Evolutionary conservation across 2,797 vertebrate species (phyloP), one percentile per base, ranked within the genome.

Genomic region (Paguma larvata): DNA sequence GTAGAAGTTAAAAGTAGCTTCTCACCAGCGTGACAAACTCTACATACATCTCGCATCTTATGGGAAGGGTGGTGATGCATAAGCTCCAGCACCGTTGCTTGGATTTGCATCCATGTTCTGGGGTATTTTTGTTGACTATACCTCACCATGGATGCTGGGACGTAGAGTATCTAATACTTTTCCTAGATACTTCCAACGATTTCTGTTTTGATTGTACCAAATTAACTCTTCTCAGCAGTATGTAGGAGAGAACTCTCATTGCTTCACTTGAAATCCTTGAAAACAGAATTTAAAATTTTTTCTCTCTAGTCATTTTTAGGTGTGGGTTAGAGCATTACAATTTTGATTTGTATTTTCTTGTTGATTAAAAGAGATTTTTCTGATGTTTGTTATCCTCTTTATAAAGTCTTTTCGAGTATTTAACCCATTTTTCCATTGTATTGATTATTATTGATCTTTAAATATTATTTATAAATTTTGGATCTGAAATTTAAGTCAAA

Each of bases 401-500:
- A 77, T 19, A 23, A 83, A 84, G 27, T 32, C 16, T 80, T 34
- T 53, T 56, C 18, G 56, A 25, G 34, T 5, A 16, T 75, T 95
- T 59, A 83, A 15, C 12, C 19, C 21, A 21, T 62, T 83, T 77
- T 51, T 72, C 5, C 65, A 21, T 9, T 77, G 48, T 4, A 10
- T 25, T 82, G 9, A 18, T 12, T 67, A 15, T 44, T 21, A 63
- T n/a, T 27, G 14, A 6, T 56, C 15, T 63, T 11, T n/a, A 41
- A 88, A 88, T 59, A 80, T 32, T 59, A 41, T 44, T 73, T 88
- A 27, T 23, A 77, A 59, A 38, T 78, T 70, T 68, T 79, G 32
- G 19, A 19, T 68, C 41, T 12, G 1, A 44, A 80, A 65, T 30
- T 65, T 44, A 91, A 65, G 11, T 72, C 51, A 91, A 72, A 56